Evolutionary conservation across 2,797 vertebrate species (phyloP), one percentile per base, ranked within the genome.

Genomic region (Miichthys miiuy): DNA sequence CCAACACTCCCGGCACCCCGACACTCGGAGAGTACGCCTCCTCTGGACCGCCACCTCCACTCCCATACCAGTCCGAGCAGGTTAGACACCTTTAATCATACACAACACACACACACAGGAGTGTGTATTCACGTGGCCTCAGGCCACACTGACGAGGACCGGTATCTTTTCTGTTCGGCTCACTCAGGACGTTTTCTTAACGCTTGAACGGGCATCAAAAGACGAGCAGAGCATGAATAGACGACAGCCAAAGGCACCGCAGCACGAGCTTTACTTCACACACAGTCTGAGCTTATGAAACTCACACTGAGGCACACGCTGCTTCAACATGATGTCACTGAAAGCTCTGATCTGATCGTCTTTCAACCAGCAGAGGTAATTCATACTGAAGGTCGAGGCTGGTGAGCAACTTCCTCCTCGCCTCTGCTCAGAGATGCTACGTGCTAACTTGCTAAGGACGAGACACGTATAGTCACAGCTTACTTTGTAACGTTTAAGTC

Each of bases 11-110:
- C 7, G 96, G 94, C 89, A 97, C 84, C 82, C 97, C 18, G 67
- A 96, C 10, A 52, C 96, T 94, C 71, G 93, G 58, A 89, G 98
- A 93, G 93, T 99, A 88, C 38, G 9, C 84, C 81, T 89, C 50
- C 68, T 94, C 5, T 65, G 96, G 70, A 88, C 95, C 68, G 25
- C 96, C 60, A 0, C 94, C 96, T 0, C 94, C 96, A 0, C 89
- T 96, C 66, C 94, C 96, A 73, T 99, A 97, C 77, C 97, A 96
- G 77, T 83, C 97, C 0, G 97, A 97, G 88, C 95, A 98, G 63
- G 94, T 96, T 0, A 85, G 91, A 52, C 91, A 89, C 11, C 7
- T 68, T 10, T 30, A 13, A 16, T 2, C 51, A 46, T 52, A 50
- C 20, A 21, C 2, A 30, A 56, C 23, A 48, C 13, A 17, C 13